These are phyloP conservation scores for Zhuqinia jingwanae DNA, from an alignment of 2,888 invertebrate species.

Conservation along the genomic window DNA sequence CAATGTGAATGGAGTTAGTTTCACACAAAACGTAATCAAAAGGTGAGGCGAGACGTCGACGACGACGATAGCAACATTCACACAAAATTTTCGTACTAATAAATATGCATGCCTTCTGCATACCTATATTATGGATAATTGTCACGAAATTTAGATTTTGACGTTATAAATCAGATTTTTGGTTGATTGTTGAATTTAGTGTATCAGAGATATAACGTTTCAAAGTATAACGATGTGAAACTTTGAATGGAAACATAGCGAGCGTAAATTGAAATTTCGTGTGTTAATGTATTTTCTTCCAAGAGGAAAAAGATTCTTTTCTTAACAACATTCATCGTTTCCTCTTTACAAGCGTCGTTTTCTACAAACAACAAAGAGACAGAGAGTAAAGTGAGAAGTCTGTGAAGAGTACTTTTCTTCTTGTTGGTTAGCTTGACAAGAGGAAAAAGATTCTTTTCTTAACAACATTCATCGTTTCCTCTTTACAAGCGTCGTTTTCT, in stretches of 20 bases:
- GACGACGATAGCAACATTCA: too few relatives aligned
- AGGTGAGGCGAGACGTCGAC: not conserved
- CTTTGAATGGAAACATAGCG: too few relatives aligned
- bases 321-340: slow-evolving; percentile 9
- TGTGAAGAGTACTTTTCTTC: not conserved
- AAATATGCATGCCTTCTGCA: slow-evolving; percentile 24
- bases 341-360: slow-evolving; percentile 21
- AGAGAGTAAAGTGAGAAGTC: not conserved
- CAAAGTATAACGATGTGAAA: too few relatives aligned
- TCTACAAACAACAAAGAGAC: not conserved
- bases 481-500: slow-evolving; percentile 16
- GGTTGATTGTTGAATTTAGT: too few relatives aligned
- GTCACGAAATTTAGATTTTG: not conserved
- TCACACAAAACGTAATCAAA: not conserved
- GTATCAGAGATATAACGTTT: too few relatives aligned
- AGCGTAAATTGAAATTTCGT: slow-evolving; percentile 20
- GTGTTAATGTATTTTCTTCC: not conserved
- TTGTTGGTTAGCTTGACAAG: slow-evolving; percentile 17
- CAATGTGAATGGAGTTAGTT: slow-evolving; percentile 24
- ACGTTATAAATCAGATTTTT: slow-evolving; percentile 31
- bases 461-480: slow-evolving; percentile 21
- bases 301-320: not conserved
- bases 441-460: not conserved
- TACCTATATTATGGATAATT: slow-evolving; percentile 28
- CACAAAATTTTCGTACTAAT: slow-evolving; percentile 35